Conservation (phyloP, 2,888 invertebrate species). For the Phyto melanocephala region DNA sequence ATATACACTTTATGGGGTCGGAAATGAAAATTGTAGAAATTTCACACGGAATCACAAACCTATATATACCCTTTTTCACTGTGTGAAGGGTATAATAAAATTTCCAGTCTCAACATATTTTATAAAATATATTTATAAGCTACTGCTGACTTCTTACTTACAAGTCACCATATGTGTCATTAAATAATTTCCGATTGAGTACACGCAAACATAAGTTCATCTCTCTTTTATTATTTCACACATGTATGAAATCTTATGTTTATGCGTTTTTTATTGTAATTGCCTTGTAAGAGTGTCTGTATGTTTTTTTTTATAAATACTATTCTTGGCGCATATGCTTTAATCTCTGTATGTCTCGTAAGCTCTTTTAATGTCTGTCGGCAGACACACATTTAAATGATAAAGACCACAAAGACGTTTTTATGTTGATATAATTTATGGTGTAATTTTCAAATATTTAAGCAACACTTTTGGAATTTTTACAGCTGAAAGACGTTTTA, state of each 20-base stretch:
- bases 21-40: no score
- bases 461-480: constrained; percentile 18
- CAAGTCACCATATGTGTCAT: no score
- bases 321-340: not conserved
- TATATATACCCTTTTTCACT: no score
- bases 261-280: constrained; percentile 58
- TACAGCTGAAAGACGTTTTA: constrained; percentile 42
- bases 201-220: not conserved
- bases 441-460: constrained; percentile 33
- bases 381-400: constrained; percentile 52
- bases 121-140: no score
- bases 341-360: not conserved
- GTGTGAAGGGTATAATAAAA: no score
- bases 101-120: no score
- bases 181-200: not conserved
- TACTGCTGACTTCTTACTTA: no score
- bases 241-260: constrained; percentile 35
- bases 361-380: no score
- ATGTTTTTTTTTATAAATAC: not conserved
- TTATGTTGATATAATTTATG: constrained; percentile 57
- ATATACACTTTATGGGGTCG: no score
- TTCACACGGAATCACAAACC: no score
- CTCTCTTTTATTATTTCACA: not conserved
- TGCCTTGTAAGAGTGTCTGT: constrained; percentile 4
- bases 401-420: constrained; percentile 40